A percentile compares a stretch with the other conserved stretches of the same genome.
Evolutionary conservation across 2,113 vertebrate species (phyloP).

Genomic region (Terrapene triunguis): DNA sequence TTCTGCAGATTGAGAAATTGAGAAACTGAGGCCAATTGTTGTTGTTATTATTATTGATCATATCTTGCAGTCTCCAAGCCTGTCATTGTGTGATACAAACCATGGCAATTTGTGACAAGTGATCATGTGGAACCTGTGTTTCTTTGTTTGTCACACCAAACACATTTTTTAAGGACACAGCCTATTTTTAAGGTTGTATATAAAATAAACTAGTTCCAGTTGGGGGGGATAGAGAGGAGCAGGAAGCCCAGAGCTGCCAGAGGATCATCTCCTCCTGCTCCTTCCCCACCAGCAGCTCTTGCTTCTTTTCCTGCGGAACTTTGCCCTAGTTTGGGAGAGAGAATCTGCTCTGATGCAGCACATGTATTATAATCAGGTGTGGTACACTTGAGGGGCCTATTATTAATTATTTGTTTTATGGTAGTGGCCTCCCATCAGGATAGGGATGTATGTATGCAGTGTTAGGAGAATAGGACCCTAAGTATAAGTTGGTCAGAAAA

Average conservation of each 20-base stretch:
- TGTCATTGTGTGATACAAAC: neutral
- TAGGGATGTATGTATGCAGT: neutral
- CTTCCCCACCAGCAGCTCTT: neutral
- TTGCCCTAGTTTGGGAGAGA: neutral
- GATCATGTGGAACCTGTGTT: neutral
- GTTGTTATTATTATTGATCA: no score
- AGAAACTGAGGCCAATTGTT: neutral
- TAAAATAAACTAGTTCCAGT: neutral
- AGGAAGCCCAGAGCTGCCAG: neutral
- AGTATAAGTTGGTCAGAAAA: neutral
- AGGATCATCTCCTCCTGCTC: neutral
- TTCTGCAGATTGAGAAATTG: neutral
- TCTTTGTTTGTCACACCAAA: neutral
- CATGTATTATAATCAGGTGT: neutral
- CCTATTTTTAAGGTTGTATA: neutral
- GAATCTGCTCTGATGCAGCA: neutral
- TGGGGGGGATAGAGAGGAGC: neutral
- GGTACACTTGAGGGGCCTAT: neutral
- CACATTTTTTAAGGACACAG: neutral
- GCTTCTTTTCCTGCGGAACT: neutral
- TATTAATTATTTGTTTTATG: neutral
- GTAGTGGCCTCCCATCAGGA: neutral
- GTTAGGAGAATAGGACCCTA: neutral
- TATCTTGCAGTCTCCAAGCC: no score
- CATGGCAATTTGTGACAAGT: neutral